Percentiles rank a stretch among this genome's conserved stretches.
These are phyloP conservation scores for Semibalanus balanoides DNA, from an alignment of 1,140 invertebrate genomes.

Conservation along the genomic window DNA sequence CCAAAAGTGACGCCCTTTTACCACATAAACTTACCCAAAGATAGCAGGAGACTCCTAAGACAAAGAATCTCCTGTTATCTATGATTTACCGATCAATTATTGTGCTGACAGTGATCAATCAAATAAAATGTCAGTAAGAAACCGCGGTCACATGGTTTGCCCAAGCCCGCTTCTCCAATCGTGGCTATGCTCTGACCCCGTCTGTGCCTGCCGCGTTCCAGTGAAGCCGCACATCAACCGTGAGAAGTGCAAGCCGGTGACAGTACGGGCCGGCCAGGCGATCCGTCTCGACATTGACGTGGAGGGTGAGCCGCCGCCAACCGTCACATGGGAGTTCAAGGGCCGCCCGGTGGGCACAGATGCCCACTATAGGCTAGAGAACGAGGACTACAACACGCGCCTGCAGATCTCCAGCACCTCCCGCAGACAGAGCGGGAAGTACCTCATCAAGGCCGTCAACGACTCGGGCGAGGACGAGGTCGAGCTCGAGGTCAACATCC, in stretches of 20 bases:
- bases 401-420: conserved; percentile 62
- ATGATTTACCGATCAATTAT: no score
- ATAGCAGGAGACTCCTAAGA: no score
- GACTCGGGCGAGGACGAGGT: conserved; percentile 84
- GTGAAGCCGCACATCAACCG: conserved; percentile 83
- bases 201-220: conserved; percentile 28
- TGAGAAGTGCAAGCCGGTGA: conserved; percentile 75
- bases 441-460: conserved; percentile 82
- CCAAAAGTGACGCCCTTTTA: no score
- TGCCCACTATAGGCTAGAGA: conserved; percentile 43
- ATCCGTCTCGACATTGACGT: conserved; percentile 85
- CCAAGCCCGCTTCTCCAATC: no score
- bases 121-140: no score
- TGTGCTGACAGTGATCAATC: no score
- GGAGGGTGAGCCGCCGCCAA: conserved; percentile 88
- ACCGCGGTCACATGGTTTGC: no score
- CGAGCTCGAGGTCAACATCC: conserved; percentile 80
- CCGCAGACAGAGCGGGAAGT: conserved; percentile 73
- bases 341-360: conserved; percentile 45
- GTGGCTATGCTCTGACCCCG: no score
- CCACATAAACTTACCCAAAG: no score
- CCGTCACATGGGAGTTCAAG: conserved; percentile 71
- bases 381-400: conserved; percentile 86
- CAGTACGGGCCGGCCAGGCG: conserved; percentile 74
- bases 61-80: no score